Base-by-base conservation (phyloP, 2,888 invertebrate species). In the Ernsta delagoae region DNA sequence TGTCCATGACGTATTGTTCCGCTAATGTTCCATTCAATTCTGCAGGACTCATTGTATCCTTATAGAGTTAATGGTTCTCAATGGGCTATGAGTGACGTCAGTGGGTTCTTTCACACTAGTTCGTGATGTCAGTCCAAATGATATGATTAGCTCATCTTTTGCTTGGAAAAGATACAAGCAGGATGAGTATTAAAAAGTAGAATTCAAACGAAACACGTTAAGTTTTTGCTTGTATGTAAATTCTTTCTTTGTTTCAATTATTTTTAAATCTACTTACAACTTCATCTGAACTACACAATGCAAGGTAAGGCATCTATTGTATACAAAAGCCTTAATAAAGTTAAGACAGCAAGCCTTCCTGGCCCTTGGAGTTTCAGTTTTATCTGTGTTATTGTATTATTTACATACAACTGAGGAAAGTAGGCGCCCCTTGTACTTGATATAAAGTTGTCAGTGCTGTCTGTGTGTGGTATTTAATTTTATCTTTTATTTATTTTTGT, bases 381-480 rank as follows among this genome's bases (percentile, higher is more conserved):
- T 57, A 36, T 45, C 60, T 31, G 43, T 45, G 45, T 45, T 62
- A n/a, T 48, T 8, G 48, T 61, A 45, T 61, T 48, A 31, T 61
- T 61, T 34, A 50, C 34, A 56, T 56, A 8, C 56, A 56, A 56
- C 56, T 34, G 34, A 11, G 34, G 56, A 56, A 56, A 56, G 34
- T 34, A 56, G 11, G 56, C 50, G 50, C 50, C 24, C 4, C 8
- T 11, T 11, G 34, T 34, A n/a, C 4, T 34, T 34, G 16, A n/a
- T 56, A 56, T 34, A 56, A 56, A 31, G 34, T 16, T 5, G 34
- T 56, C 4, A 0, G 9, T 34, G 7, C 8, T 9, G 39, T 45
- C 45, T 62, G 34, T 50, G 6, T 50, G 50, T 16, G 24, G 24
- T 24, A 1, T 24, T 24, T 24, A 24, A 24, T 24, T 24, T 24